A percentile compares a stretch with the other conserved stretches of the same genome.
Conservation (phyloP, 2,888 invertebrate species). For the Magallana nippona region DNA sequence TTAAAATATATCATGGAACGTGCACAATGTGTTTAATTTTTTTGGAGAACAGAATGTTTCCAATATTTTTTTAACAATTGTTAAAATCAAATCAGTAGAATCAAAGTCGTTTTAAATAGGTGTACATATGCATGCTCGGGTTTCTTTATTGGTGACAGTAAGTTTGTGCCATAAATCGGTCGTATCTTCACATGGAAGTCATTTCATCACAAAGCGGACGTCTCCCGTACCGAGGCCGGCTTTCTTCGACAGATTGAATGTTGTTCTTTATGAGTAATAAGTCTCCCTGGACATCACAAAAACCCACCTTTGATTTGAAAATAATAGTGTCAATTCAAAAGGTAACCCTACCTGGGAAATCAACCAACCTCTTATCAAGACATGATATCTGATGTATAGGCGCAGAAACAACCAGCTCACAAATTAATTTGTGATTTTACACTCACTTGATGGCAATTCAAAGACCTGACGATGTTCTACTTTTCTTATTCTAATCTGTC, state of each 20-base stretch:
- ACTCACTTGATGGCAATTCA: slow-evolving; percentile 16
- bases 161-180: too few species aligned
- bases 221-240: too few species aligned
- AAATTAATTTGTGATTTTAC: slow-evolving; percentile 29
- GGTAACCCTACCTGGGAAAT: slow-evolving; percentile 30
- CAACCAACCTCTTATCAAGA: slow-evolving; percentile 19
- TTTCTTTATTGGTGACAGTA: too few species aligned
- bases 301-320: slow-evolving; percentile 5
- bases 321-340: not conserved
- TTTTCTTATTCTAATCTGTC: slow-evolving; percentile 27
- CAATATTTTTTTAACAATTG: too few species aligned
- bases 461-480: not conserved
- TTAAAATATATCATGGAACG: too few species aligned
- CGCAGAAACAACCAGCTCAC: not conserved
- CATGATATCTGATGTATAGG: slow-evolving; percentile 3
- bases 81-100: too few species aligned
- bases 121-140: too few species aligned
- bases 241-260: slow-evolving; percentile 7
- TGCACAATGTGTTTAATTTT: too few species aligned
- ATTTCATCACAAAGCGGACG: too few species aligned
- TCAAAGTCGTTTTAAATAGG: too few species aligned
- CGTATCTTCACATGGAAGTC: too few species aligned
- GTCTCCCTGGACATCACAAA: slow-evolving; percentile 8
- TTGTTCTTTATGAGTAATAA: not conserved
- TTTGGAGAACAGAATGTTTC: too few species aligned